Evolutionary conservation across 2,888 invertebrate genomes (phyloP).

Genomic region (Pristionchus entomophagus): DNA sequence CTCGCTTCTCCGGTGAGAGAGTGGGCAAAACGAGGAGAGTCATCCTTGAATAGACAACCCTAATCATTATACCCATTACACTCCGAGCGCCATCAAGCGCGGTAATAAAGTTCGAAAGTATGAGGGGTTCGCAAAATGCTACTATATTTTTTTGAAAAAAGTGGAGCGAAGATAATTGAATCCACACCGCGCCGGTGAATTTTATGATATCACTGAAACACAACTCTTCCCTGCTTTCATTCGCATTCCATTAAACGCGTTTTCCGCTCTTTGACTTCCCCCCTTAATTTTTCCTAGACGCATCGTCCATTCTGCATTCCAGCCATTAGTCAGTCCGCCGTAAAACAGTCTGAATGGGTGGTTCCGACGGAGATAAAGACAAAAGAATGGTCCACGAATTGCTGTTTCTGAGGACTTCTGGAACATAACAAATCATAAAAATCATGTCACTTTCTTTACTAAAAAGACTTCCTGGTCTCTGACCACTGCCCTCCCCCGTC

Average conservation of each 20-base stretch:
- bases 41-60: too few species aligned
- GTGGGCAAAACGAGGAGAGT: too few species aligned
- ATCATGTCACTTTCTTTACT: too few species aligned
- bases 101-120: background rate
- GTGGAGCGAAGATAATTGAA: too few species aligned
- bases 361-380: too few species aligned
- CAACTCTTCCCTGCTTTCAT: background rate
- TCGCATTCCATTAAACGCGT: background rate
- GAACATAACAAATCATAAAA: too few species aligned
- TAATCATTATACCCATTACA: background rate
- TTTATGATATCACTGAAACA: background rate
- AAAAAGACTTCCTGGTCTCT: too few species aligned
- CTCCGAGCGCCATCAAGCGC: background rate
- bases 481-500: too few species aligned
- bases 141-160: background rate
- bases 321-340: conserved; percentile 2
- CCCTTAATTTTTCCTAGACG: background rate
- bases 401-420: too few species aligned
- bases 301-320: background rate
- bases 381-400: too few species aligned
- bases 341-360: background rate
- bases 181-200: background rate
- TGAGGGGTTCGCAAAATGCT: background rate
- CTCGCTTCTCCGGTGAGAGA: too few species aligned
- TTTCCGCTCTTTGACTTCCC: background rate